Percentiles rank a stretch among this genome's conserved stretches.
Evolutionary conservation across 2,888 invertebrate genomes (phyloP).

Genomic region (Noctua comes): DNA sequence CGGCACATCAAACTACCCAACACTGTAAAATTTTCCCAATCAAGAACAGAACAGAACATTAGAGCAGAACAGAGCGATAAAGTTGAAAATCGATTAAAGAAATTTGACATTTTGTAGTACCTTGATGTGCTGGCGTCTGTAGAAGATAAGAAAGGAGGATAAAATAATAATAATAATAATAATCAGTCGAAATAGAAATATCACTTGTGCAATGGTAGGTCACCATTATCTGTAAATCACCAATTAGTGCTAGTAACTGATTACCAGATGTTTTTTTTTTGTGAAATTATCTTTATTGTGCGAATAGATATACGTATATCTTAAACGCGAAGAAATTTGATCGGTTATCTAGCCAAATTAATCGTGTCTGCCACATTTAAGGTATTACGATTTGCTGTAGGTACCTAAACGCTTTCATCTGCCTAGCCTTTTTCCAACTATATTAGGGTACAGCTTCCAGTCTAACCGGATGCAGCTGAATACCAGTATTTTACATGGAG

Average conservation of each 20-base stretch:
- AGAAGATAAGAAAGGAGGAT: background rate
- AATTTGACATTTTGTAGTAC: too few species aligned
- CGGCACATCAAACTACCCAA: too few species aligned
- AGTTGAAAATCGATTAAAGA: too few species aligned
- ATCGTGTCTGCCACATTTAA: background rate
- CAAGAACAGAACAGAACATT: too few species aligned
- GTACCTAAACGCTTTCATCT: background rate
- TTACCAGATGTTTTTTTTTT: background rate
- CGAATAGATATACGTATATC: background rate
- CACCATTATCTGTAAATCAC: constrained; percentile 1
- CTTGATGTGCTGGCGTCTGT: too few species aligned
- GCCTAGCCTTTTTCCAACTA: too few species aligned
- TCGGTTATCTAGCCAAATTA: background rate
- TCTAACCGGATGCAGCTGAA: too few species aligned
- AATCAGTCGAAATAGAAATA: background rate
- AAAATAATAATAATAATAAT: too few species aligned
- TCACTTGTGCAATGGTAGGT: background rate
- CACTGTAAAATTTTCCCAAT: too few species aligned
- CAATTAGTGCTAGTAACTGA: constrained; percentile 9
- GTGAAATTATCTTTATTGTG: background rate
- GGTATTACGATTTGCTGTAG: background rate
- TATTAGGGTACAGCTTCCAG: too few species aligned
- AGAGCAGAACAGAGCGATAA: too few species aligned
- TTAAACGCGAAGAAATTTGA: background rate
- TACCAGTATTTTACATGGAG: too few species aligned